These are phyloP conservation scores for Eublepharis macularius DNA, from an alignment of 2,113 vertebrate species.

Conservation along the genomic window DNA sequence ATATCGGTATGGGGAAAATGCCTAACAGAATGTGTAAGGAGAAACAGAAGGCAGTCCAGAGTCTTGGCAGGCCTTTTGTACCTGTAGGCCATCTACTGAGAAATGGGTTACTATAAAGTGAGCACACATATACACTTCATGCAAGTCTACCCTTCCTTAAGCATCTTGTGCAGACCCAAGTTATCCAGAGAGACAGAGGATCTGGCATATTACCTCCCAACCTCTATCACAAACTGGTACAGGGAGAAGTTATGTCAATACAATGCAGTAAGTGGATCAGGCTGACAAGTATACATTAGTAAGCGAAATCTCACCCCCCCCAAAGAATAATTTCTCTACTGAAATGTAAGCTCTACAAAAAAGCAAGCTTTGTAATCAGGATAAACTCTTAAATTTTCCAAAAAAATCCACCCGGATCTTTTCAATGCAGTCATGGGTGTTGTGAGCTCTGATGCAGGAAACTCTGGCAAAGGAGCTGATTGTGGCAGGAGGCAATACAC, in stretches of 20 bases:
- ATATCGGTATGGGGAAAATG: too few species aligned
- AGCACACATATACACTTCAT: too few species aligned
- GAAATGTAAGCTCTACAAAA: neutral
- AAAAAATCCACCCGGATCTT: constrained; percentile 85
- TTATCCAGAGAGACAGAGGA: neutral
- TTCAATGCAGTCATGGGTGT: constrained; percentile 83
- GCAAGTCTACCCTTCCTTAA: too few species aligned
- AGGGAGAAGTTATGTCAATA: neutral
- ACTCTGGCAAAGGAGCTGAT: constrained; percentile 74
- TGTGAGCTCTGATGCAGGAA: constrained; percentile 84
- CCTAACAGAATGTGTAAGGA: too few species aligned
- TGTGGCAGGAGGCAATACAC: constrained; percentile 68
- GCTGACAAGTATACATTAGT: neutral
- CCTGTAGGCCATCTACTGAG: too few species aligned
- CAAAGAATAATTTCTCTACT: neutral
- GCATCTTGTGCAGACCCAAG: too few species aligned
- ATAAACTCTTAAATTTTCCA: neutral
- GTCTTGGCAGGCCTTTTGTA: too few species aligned
- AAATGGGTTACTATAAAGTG: too few species aligned
- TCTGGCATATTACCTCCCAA: too few species aligned
- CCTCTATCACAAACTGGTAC: neutral
- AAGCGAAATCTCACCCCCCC: neutral
- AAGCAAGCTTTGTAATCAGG: neutral
- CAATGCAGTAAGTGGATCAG: neutral
- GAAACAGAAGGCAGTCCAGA: too few species aligned